A percentile compares a stretch with the other conserved stretches of the same genome.
Evolutionary conservation across 2,113 vertebrate species (phyloP).

Genomic region (Pachyramphus minor): DNA sequence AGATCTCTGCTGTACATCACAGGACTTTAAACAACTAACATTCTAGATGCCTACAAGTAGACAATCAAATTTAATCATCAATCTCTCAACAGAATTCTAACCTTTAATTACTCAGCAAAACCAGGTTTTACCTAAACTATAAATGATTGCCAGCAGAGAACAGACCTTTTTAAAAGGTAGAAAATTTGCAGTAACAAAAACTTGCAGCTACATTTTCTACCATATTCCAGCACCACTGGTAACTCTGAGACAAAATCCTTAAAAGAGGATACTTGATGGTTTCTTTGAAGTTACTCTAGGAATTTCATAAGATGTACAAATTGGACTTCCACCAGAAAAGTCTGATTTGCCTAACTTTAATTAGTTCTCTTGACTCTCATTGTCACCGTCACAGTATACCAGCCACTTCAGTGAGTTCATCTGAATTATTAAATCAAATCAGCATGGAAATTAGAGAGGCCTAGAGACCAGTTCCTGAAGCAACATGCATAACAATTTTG

Average conservation of each 20-base stretch:
- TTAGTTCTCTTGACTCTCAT: not conserved
- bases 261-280: not conserved
- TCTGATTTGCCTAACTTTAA: not conserved
- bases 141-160: not conserved
- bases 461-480: conserved; percentile 8
- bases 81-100: not conserved
- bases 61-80: not conserved
- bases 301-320: not conserved
- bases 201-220: not conserved
- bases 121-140: not conserved
- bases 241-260: not conserved
- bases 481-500: not conserved
- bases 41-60: not conserved
- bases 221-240: not conserved
- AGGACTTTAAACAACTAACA: not conserved
- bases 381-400: not conserved
- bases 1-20: not conserved
- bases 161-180: not conserved
- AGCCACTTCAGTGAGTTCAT: not conserved
- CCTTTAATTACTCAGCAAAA: not conserved
- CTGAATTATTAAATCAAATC: conserved; percentile 1
- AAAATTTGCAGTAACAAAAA: not conserved
- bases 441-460: not conserved
- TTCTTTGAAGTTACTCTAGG: not conserved
- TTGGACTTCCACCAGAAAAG: not conserved